Base-by-base conservation (phyloP, 2,888 invertebrate species). In the Tenodera sinensis region DNA sequence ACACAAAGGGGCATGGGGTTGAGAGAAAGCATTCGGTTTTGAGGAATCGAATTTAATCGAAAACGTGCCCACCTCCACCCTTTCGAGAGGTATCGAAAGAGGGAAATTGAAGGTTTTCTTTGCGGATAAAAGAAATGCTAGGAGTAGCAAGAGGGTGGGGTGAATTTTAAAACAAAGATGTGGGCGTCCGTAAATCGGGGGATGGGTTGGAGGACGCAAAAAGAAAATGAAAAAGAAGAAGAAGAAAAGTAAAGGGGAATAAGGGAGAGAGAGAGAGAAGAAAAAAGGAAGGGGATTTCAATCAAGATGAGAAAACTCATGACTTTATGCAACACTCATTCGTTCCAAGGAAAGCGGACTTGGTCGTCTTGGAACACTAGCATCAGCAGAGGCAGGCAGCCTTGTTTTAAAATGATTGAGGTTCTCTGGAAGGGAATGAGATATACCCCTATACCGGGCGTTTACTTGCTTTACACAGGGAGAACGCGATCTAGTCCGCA, bases 261-360 rank as follows among this genome's bases (percentile, higher is more conserved):
- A 30, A 30, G 84, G 28, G 83, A 28, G 71, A 87, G n/a, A n/a
- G n/a, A n/a, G n/a, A n/a, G n/a, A n/a, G n/a, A n/a, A n/a, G n/a
- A 82, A 30, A 71, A 89, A 87, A 87, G 87, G 81, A 87, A 87
- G 82, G 81, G 87, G 89, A 87, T 87, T 89, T 89, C 89, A 89
- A 89, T 89, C 89, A 89, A 89, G 87, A 71, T 71, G 82, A 82
- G 86, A 83, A 71, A 89, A 89, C 89, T 89, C 89, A 89, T 89
- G 89, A 89, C 89, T 89, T 89, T 89, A 89, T 89, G 89, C 89
- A 89, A 89, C 89, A 87, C 85, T 86, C 89, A 89, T 89, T 89
- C 89, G 83, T 89, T 89, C 87, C 34, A 12, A 87, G 54, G 54
- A 71, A 71, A 71, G 54, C 54, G 54, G 54, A 71, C 54, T 71